Percentiles rank a stretch among this genome's conserved stretches.
Evolutionary conservation across 2,888 invertebrate species (phyloP).

Genomic region (Ecliptopera silaceata): DNA sequence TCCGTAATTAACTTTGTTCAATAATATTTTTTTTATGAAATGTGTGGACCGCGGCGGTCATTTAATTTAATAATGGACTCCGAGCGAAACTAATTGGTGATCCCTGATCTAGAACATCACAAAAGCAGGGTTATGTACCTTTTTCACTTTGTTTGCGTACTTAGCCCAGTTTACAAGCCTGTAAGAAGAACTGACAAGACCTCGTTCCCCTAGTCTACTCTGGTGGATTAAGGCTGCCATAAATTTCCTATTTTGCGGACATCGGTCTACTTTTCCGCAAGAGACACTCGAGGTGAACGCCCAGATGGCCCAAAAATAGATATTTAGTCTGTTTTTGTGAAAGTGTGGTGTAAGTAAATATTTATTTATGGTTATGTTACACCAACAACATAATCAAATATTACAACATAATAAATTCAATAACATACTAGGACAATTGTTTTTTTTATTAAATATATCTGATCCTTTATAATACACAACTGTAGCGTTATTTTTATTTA

Average conservation of each 20-base stretch:
- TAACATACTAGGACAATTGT: no score
- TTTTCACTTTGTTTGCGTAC: background rate
- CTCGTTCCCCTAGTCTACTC: constrained; percentile 46
- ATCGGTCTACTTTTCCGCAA: constrained; percentile 46
- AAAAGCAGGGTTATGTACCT: background rate
- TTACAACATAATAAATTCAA: no score
- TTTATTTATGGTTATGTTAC: no score
- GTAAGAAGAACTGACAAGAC: constrained; percentile 29
- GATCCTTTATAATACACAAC: no score
- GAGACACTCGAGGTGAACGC: constrained; percentile 45
- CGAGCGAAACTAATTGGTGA: no score
- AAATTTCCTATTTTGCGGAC: constrained; percentile 45
- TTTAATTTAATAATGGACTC: no score
- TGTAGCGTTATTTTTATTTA: no score
- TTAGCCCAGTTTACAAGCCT: background rate
- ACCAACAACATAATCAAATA: no score
- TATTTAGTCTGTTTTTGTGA: constrained; percentile 32
- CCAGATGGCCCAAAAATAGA: constrained; percentile 46
- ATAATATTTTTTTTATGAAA: no score
- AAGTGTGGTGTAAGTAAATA: background rate
- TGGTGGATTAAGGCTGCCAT: constrained; percentile 49
- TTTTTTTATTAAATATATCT: no score
- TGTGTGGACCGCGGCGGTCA: no score
- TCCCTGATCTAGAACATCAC: background rate
- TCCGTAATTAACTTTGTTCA: no score